These are phyloP conservation scores for Hydropsyche tenuis DNA, from an alignment of 1,140 invertebrate species.

Conservation along the genomic window DNA sequence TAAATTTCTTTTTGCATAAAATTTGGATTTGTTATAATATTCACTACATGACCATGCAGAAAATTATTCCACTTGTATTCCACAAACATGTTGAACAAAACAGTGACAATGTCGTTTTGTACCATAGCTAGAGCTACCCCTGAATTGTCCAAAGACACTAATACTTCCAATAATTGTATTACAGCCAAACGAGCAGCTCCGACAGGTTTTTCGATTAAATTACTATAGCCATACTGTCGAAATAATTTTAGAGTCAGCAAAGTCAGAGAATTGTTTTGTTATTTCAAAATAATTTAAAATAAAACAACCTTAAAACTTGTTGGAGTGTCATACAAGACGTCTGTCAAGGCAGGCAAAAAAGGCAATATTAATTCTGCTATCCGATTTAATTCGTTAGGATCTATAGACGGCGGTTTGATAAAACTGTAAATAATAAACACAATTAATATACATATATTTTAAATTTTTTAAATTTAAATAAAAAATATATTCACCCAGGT, in stretches of 20 bases:
- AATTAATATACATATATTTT: constrained; percentile 6
- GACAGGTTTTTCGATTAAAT: constrained; percentile 61
- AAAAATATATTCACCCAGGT: constrained; percentile 35
- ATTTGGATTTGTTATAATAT: constrained; percentile 67
- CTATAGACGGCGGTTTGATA: constrained; percentile 22
- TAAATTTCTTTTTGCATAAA: constrained; percentile 52
- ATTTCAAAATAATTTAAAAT: not conserved
- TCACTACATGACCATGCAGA: constrained; percentile 83
- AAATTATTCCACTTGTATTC: constrained; percentile 88
- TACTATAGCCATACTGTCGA: constrained; percentile 27
- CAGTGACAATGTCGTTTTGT: constrained; percentile 57
- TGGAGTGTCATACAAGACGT: constrained; percentile 36
- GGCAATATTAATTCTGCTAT: constrained; percentile 43
- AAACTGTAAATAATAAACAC: not conserved
- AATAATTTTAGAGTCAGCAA: not conserved
- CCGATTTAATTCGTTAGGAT: constrained; percentile 40
- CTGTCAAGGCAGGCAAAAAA: constrained; percentile 43
- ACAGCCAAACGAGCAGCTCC: constrained; percentile 79
- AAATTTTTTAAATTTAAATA: not conserved
- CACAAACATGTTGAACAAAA: constrained; percentile 82
- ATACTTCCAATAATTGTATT: constrained; percentile 72
- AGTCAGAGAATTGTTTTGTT: not conserved
- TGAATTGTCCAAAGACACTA: constrained; percentile 72
- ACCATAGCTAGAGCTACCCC: constrained; percentile 63
- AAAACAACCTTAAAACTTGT: constrained; percentile 12